phyloP scores from a whole-genome alignment of 2,888 invertebrate genomes.

The Diplazon laetatorius region DNA sequence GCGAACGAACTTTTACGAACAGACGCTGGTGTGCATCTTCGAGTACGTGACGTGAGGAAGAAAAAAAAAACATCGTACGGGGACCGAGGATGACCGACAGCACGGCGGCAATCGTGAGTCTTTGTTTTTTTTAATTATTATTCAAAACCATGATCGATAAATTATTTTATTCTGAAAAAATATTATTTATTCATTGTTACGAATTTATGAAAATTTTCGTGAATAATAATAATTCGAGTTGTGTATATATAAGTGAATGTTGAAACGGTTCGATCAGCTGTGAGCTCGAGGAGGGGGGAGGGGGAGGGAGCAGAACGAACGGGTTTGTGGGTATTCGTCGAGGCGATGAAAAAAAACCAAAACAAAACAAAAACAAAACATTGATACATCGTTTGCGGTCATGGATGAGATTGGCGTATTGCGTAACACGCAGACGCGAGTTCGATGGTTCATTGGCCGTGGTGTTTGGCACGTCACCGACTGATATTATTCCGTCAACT shows the following conservation, averaged over 20 bases:
- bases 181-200: background rate
- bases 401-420: constrained; percentile 36
- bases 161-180: constrained; percentile 42
- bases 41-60: background rate
- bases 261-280: background rate
- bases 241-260: background rate
- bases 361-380: constrained; percentile 7
- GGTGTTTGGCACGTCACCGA: constrained; percentile 42
- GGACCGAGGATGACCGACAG: constrained; percentile 72
- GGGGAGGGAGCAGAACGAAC: too few species aligned
- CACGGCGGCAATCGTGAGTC: constrained; percentile 73
- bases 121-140: constrained; percentile 62
- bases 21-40: constrained; percentile 5
- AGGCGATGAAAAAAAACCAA: too few species aligned
- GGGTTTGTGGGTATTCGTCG: background rate
- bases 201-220: background rate
- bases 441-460: constrained; percentile 65
- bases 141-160: constrained; percentile 55
- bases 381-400: constrained; percentile 23
- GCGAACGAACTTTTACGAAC: constrained; percentile 42
- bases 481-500: constrained; percentile 51
- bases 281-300: background rate
- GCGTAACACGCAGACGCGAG: constrained; percentile 63
- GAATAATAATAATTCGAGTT: background rate
- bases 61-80: too few species aligned